Evolutionary conservation across 2,888 invertebrate species (phyloP).

Genomic region (Ormyrus pomaceus): DNA sequence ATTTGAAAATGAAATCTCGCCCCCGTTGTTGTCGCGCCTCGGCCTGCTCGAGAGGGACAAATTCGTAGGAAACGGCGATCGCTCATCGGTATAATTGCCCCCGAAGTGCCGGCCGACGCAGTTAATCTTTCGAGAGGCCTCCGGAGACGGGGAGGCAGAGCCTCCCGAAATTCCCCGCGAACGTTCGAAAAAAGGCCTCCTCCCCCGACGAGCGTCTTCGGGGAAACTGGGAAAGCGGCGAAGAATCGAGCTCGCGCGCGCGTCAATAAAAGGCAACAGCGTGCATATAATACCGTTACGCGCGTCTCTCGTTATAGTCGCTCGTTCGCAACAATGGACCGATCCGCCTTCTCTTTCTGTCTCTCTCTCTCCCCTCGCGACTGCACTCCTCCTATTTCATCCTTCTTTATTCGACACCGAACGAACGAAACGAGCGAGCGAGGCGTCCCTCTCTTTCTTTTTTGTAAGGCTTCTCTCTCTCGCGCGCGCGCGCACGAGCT

Average conservation of each 20-base stretch:
- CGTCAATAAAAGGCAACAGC: constrained; percentile 10
- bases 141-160: too few relatives aligned
- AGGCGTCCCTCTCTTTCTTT: constrained; percentile 28
- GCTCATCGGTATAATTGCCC: too few relatives aligned
- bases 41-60: too few relatives aligned
- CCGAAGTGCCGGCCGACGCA: background rate
- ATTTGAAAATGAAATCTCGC: too few relatives aligned
- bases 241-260: constrained; percentile 2
- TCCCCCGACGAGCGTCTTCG: too few relatives aligned
- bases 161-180: too few relatives aligned
- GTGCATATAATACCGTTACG: constrained; percentile 31
- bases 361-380: constrained; percentile 21
- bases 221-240: too few relatives aligned
- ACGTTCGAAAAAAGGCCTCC: too few relatives aligned
- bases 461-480: constrained; percentile 40
- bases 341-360: constrained; percentile 45
- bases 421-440: background rate
- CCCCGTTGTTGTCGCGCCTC: too few relatives aligned
- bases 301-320: constrained; percentile 25
- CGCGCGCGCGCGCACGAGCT: constrained; percentile 1
- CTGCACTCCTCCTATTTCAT: constrained; percentile 54
- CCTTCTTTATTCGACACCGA: constrained; percentile 40
- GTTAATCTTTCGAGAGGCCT: constrained; percentile 5
- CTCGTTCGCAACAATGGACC: constrained; percentile 59
- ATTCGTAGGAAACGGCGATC: too few relatives aligned